Evolutionary conservation across 2,888 invertebrate genomes (phyloP).

Genomic region (Tubiluchus corallicola): DNA sequence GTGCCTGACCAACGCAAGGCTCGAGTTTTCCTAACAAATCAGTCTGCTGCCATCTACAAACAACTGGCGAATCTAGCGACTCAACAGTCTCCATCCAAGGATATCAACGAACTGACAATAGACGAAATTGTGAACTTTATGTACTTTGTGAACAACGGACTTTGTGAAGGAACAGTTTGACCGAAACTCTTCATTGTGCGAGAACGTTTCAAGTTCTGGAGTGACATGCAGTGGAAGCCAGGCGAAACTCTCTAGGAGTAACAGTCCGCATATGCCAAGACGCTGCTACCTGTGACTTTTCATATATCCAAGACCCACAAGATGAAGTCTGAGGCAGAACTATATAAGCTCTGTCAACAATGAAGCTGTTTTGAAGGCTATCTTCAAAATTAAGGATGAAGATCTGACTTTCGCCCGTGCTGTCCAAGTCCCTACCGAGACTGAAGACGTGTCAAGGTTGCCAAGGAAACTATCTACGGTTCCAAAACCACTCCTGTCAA

Average conservation of each 20-base stretch:
- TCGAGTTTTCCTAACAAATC: conserved; percentile 7
- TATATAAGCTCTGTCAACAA: conserved; percentile 12
- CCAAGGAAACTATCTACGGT: conserved; percentile 14
- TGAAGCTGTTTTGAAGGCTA: conserved; percentile 13
- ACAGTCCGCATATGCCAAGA: conserved; percentile 13
- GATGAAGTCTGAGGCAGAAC: conserved; percentile 14
- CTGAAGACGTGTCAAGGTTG: conserved; percentile 14
- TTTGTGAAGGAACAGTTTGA: conserved; percentile 13
- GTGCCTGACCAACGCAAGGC: conserved; percentile 5
- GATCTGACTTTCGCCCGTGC: conserved; percentile 12
- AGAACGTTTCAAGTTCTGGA: conserved; percentile 13
- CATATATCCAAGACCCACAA: conserved; percentile 13
- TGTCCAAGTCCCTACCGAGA: conserved; percentile 13
- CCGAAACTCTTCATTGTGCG: conserved; percentile 14
- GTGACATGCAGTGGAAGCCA: conserved; percentile 13
- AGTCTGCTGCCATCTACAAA: conserved; percentile 11
- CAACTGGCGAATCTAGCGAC: conserved; percentile 10
- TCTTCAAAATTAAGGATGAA: conserved; percentile 13
- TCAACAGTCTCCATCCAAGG: conserved; percentile 9
- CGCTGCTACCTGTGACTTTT: conserved; percentile 13
- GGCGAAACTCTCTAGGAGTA: conserved; percentile 13
- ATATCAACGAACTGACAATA: conserved; percentile 9
- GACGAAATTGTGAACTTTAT: conserved; percentile 10
- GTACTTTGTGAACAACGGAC: no score
- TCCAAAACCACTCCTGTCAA: conserved; percentile 10